Evolutionary conservation across 1,140 invertebrate species (phyloP), one percentile per base, ranked within the genome.

Genomic region (Dendroctonus ponderosae): DNA sequence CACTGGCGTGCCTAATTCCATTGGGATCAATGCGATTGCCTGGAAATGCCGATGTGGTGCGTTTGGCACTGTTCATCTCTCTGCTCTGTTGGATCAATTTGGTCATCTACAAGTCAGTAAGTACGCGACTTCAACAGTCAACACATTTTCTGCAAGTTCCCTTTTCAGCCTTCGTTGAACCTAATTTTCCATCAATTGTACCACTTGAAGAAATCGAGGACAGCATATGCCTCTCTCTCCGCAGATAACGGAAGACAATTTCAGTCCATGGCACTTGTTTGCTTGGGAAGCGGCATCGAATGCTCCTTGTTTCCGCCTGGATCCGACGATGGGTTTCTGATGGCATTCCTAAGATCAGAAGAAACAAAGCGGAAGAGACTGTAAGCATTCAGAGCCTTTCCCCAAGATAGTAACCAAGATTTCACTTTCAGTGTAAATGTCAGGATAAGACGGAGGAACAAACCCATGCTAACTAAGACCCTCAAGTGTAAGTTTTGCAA

Each of bases 271-370:
- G 26, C 26, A 26, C 26, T 26, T 26, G 26, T 26, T 26, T 69
- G 68, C 43, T 37, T 43, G n/a, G 46, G 48, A 43, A 58, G 59
- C 52, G 14, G 62, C 1, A 11, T 69, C 6, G 63, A 69, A 46
- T 69, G 68, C 40, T 66, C 68, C 9, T 49, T 69, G 41, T 69
- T 69, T 40, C 59, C 63, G 26, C 44, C 44, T 5, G 62, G 68
- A 51, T 41, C 40, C 26, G 68, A 69, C 53, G 63, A 44, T 39
- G 61, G 46, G 43, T 69, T 62, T 15, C 49, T 51, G 40, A 50
- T 69, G 6, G 12, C 39, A 7, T 7, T 56, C n/a, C 42, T 58
- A 14, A n/a, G 48, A 54, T 62, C 53, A 48, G 68, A 66, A 50
- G 51, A 49, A 9, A 66, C 62, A 52, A 46, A 62, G 39, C 40